Base-by-base conservation (phyloP, 2,797 vertebrate species). In the Toxotes lorentzi region DNA sequence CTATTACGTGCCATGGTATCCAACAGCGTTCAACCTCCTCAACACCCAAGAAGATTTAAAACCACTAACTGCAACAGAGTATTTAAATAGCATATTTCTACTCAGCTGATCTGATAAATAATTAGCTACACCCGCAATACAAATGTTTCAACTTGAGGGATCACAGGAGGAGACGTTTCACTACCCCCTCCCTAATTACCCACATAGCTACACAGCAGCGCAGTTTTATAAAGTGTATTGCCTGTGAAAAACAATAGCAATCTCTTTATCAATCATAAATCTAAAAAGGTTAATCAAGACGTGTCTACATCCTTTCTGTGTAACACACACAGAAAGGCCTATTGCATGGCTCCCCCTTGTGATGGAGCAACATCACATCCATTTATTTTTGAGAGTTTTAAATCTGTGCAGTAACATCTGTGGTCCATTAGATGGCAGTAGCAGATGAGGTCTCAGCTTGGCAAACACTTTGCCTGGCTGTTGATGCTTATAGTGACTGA, bases 311-410 rank as follows among this genome's bases (percentile, higher is more conserved):
- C 13, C 13, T 17, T 41, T 13, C 6, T 23, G 13, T 45, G 6
- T 1, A 16, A 17, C 14, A 53, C 3, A 56, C 34, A 51, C 32
- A 38, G n/a, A n/a, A n/a, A 69, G 56, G 21, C 40, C 35, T 84
- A 23, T 41, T 30, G 12, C 30, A 53, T 75, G 78, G 88, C 91
- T 83, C 93, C 91, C 90, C 89, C 93, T 92, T 50, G 84, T 89
- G 94, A 47, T 34, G 2, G 23, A 79, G 13, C 14, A 62, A 27
- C 9, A 50, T 64, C 13, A 64, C 34, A 70, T 60, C 53, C 21
- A 27, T n/a, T 56, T 64, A 2, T 32, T 85, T 47, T 50, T 34
- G 13, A 40, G 0, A 3, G 27, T 14, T 7, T 48, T 19, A 16
- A 30, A 9, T 45, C 0, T 19, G 1, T 80, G 84, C 66, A 84